phyloP scores from a whole-genome alignment of 1,140 invertebrate genomes.

The Nylanderia fulva region DNA sequence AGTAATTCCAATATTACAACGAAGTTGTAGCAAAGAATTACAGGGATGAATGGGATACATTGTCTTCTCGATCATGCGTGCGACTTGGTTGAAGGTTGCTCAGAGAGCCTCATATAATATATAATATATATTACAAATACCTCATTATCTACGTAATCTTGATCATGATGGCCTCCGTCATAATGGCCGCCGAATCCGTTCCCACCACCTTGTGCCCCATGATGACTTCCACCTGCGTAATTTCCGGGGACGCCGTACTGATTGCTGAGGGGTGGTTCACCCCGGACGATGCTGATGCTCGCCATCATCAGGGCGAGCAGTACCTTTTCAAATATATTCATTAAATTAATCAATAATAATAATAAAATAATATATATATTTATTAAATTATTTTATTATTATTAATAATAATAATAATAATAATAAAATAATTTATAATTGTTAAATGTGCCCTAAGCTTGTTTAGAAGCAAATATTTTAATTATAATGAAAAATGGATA shows the following conservation, averaged over 20 bases:
- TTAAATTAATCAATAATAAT: not conserved
- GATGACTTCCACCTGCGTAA: constrained; percentile 73
- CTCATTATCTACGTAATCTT: constrained; percentile 84
- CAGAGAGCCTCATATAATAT: not conserved
- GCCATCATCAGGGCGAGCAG: constrained; percentile 75
- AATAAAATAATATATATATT: not conserved
- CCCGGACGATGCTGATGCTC: constrained; percentile 74
- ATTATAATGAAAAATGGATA: not conserved
- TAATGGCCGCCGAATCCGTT: constrained; percentile 65
- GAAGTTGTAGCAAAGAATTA: not conserved
- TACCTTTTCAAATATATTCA: constrained; percentile 73
- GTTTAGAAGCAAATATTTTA: too few species aligned
- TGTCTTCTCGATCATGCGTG: constrained; percentile 4
- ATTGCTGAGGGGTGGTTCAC: constrained; percentile 81
- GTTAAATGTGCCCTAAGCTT: too few species aligned
- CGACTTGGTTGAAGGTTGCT: not conserved
- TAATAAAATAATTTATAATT: too few species aligned
- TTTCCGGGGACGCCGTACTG: constrained; percentile 84
- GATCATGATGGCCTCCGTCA: constrained; percentile 80
- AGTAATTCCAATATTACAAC: not conserved
- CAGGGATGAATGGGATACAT: not conserved
- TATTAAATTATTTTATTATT: too few species aligned
- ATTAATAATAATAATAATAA: too few species aligned
- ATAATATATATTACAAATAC: constrained; percentile 66
- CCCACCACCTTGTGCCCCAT: constrained; percentile 36